Conservation (phyloP, 2,113 vertebrate genomes). For the Hippocampus guttulatus region DNA sequence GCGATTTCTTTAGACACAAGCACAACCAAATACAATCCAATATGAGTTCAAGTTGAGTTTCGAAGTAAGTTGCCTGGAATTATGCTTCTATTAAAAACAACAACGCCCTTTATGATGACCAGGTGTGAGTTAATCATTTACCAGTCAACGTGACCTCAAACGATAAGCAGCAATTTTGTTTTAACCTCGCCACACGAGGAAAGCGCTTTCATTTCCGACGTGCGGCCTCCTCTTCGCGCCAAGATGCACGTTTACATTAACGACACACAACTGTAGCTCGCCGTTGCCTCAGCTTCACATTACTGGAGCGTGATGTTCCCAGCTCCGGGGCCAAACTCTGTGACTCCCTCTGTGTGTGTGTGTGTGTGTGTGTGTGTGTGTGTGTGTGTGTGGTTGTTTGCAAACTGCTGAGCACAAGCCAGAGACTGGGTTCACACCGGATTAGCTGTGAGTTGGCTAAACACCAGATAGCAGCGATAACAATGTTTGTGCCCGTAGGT, state of each 20-base stretch:
- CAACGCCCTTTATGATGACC: too few species aligned
- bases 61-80: too few species aligned
- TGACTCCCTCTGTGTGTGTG: conserved; percentile 32
- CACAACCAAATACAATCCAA: background rate
- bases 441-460: conserved; percentile 68
- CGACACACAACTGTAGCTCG: conserved; percentile 48
- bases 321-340: conserved; percentile 59
- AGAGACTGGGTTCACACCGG: conserved; percentile 63
- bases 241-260: conserved; percentile 56
- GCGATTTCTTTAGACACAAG: background rate
- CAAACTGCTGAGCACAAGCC: conserved; percentile 67
- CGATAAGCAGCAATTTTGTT: background rate
- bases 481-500: conserved; percentile 28
- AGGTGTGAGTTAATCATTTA: background rate
- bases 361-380: conserved; percentile 20
- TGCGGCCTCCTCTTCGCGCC: conserved; percentile 23
- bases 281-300: conserved; percentile 63
- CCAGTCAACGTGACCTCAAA: background rate
- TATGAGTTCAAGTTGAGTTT: too few species aligned
- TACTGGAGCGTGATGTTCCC: conserved; percentile 71
- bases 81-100: too few species aligned
- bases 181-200: conserved; percentile 35
- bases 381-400: conserved; percentile 35
- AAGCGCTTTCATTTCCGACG: conserved; percentile 24
- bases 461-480: conserved; percentile 67